phyloP scores from a whole-genome alignment of 2,888 invertebrate species.

The Nysson spinosus region DNA sequence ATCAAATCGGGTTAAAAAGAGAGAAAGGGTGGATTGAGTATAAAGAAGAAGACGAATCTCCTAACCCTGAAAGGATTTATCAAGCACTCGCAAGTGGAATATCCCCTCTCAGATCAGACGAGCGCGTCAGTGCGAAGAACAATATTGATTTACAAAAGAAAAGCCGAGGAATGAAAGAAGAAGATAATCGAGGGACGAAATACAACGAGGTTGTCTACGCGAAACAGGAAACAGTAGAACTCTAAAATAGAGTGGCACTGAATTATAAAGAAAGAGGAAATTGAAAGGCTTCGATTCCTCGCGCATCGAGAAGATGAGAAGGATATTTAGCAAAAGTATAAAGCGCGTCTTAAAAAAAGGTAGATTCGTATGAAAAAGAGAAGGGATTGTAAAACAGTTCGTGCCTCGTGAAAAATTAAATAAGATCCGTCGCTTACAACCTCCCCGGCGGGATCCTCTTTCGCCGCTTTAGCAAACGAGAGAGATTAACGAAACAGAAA shows the following conservation, averaged over 20 bases:
- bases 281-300: constrained; percentile 23
- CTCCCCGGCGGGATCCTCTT: background rate
- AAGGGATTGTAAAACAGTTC: background rate
- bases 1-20: no score
- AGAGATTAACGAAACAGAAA: constrained; percentile 20
- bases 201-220: background rate
- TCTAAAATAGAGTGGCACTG: constrained; percentile 1
- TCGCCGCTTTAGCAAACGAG: constrained; percentile 3
- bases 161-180: constrained; percentile 4
- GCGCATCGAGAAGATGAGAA: constrained; percentile 3
- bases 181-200: constrained; percentile 20
- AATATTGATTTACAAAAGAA: constrained; percentile 14
- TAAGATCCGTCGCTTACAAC: background rate
- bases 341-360: background rate
- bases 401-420: constrained; percentile 23
- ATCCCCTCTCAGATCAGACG: constrained; percentile 2
- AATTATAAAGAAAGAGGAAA: constrained; percentile 34
- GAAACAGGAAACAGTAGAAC: background rate
- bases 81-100: constrained; percentile 15
- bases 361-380: background rate
- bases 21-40: constrained; percentile 7
- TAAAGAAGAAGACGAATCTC: constrained; percentile 7
- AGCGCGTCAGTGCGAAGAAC: constrained; percentile 7
- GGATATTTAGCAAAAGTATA: background rate
- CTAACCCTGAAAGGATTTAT: constrained; percentile 27